Conservation (phyloP, 1,140 invertebrate genomes). For the Drosophila gunungcola region DNA sequence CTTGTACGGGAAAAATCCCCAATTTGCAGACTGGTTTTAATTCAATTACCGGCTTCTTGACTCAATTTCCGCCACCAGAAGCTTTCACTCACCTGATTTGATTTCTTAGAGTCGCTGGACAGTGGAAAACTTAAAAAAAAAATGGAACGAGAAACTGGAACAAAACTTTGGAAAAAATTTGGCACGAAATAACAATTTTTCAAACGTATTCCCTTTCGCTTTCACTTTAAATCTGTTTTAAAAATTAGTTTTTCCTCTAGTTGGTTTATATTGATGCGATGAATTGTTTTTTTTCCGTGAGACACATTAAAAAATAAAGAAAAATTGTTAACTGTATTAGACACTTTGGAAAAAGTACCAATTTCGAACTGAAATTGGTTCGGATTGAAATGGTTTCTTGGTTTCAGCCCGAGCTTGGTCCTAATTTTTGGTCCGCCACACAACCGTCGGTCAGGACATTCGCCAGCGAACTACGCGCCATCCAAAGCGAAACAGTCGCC, state of each 20-base stretch:
- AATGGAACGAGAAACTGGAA: neutral
- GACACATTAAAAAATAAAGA: slow-evolving; percentile 9
- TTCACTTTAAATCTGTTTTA: slow-evolving; percentile 1
- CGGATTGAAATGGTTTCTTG: slow-evolving; percentile 8
- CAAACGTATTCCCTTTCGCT: neutral
- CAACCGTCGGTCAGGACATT: slow-evolving; percentile 73
- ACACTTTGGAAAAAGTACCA: neutral
- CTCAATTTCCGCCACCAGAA: slow-evolving; percentile 22
- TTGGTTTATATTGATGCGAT: neutral
- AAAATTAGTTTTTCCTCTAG: neutral
- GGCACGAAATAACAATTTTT: neutral
- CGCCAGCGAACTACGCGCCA: slow-evolving; percentile 69
- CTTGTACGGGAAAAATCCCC: neutral
- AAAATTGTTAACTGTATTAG: neutral
- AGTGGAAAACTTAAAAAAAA: neutral
- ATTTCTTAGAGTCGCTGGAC: neutral
- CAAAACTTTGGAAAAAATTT: neutral
- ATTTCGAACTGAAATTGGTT: neutral
- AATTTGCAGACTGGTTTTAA: neutral
- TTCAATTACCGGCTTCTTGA: slow-evolving; percentile 36
- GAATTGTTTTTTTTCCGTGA: neutral
- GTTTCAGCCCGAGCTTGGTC: neutral
- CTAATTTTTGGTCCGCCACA: slow-evolving; percentile 36
- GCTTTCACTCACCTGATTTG: slow-evolving; percentile 23
- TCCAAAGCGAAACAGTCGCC: slow-evolving; percentile 47